Conservation (phyloP, 2,113 vertebrate genomes). For the Elgaria multicarinata region DNA sequence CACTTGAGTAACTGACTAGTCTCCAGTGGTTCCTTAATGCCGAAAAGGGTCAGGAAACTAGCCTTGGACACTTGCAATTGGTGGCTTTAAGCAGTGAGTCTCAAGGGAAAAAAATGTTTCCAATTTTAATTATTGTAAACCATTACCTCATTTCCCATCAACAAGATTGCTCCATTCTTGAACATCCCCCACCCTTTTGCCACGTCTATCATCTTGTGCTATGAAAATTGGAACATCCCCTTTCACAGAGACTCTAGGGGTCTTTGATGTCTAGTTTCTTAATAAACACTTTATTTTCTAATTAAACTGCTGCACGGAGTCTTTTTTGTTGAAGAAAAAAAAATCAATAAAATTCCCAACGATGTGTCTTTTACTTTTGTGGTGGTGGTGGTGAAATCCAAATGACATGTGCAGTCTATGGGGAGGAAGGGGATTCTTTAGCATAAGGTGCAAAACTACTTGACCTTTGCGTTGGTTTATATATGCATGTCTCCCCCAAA, state of each 20-base stretch:
- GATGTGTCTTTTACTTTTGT: neutral
- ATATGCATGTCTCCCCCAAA: neutral
- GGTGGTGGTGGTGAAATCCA: neutral
- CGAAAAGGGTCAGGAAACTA: constrained; percentile 51
- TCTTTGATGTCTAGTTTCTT: constrained; percentile 89
- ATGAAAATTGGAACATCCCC: constrained; percentile 78
- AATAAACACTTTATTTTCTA: constrained; percentile 92
- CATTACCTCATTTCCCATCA: constrained; percentile 82
- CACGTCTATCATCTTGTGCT: constrained; percentile 81
- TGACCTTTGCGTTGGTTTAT: neutral
- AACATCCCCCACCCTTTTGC: constrained; percentile 73
- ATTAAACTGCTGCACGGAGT: constrained; percentile 79
- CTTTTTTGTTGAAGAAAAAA: constrained; percentile 78
- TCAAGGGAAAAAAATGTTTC: constrained; percentile 58
- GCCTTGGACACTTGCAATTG: constrained; percentile 63
- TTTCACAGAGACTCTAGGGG: constrained; percentile 85
- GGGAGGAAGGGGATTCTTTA: neutral
- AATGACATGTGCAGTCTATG: neutral
- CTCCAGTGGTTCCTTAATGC: constrained; percentile 68
- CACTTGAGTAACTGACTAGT: constrained; percentile 65
- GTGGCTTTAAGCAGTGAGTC: constrained; percentile 81
- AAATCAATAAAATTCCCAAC: constrained; percentile 58
- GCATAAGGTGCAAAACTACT: neutral
- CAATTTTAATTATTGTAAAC: constrained; percentile 81
- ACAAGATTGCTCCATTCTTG: constrained; percentile 73